phyloP scores from a whole-genome alignment of 2,797 vertebrate species.

The Corythornis leucogaster region DNA sequence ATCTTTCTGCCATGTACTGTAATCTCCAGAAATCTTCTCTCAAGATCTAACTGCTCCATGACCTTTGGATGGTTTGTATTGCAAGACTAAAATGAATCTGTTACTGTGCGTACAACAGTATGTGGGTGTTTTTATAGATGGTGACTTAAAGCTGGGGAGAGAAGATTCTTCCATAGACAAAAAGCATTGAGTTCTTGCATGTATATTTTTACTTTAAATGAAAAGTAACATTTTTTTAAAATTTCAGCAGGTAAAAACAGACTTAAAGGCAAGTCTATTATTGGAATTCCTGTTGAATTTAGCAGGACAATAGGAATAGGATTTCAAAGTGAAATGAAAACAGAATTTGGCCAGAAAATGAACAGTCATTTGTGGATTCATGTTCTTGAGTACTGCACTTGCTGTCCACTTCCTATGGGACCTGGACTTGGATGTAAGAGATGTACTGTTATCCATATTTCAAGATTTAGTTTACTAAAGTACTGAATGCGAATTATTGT shows the following conservation, averaged over 20 bases:
- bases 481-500: neutral
- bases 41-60: neutral
- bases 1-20: neutral
- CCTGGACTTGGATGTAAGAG: neutral
- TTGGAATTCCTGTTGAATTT: neutral
- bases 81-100: neutral
- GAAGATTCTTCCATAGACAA: neutral
- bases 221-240: neutral
- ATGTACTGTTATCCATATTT: neutral
- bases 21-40: neutral
- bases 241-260: neutral
- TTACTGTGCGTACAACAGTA: neutral
- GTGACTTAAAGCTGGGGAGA: neutral
- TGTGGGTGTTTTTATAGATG: neutral
- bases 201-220: neutral
- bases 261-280: neutral
- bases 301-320: neutral
- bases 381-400: neutral
- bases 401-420: neutral
- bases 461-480: neutral
- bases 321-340: conserved; percentile 20
- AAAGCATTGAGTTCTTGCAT: neutral
- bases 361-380: neutral
- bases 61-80: conserved; percentile 4
- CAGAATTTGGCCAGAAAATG: conserved; percentile 17